Evolutionary conservation across 2,888 invertebrate genomes (phyloP), one percentile per base, ranked within the genome.

Genomic region (Strigamia crassipes): DNA sequence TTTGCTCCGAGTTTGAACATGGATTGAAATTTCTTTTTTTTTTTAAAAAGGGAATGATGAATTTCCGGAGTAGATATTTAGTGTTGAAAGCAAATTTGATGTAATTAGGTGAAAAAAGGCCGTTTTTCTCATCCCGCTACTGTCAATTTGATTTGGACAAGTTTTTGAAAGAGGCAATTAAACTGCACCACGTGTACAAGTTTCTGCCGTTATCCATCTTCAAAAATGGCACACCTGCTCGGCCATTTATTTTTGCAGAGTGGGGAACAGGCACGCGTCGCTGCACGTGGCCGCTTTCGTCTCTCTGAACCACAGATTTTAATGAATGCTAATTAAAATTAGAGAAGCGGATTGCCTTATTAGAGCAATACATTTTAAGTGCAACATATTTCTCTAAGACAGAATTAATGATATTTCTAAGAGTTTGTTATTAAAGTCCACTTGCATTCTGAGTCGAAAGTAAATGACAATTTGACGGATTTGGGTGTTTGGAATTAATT

Each of bases 91-190:
- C n/a, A 56, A 18, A 56, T 18, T 15, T 56, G 56, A 18, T 56
- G 56, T 56, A 56, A 56, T 56, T 56, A 56, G 56, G 56, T 56
- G 56, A 56, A 56, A 56, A 56, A 56, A 56, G 46, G 46, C n/a
- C 56, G 18, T 56, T n/a, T 56, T 56, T 56, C 6, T 18, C 6
- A 21, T 56, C 56, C 18, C 27, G 56, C 56, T 56, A 18, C 56
- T 56, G 56, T 56, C 56, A 56, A 56, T 56, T 56, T 56, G 56
- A 56, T 56, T 56, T 56, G 56, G 56, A 56, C 56, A 56, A 56
- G 56, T 56, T 56, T 56, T n/a, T 56, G 18, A 18, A 56, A 56
- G 56, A 56, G 56, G 56, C 56, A 56, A 56, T 56, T 56, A 56
- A 56, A 56, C 9, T 56, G n/a, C 56, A 56, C 18, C 56, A 18